Base-by-base conservation (phyloP, 2,797 vertebrate species). In the Psittacula derbiana region DNA sequence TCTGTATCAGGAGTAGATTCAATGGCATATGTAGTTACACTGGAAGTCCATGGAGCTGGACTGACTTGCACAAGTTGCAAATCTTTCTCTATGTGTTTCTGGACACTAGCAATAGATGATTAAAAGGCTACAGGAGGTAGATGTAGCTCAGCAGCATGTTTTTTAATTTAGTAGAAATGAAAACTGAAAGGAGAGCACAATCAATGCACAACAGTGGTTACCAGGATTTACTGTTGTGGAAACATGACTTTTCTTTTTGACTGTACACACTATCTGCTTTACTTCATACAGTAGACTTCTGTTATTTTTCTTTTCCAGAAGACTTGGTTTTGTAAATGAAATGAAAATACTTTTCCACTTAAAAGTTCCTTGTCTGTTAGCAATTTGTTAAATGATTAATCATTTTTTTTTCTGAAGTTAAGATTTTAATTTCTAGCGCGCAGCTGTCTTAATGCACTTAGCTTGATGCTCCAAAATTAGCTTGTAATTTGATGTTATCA, bases 401-500 rank as follows among this genome's bases (percentile, higher is more conserved):
- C 15, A 36, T 36, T 36, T 36, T 36, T 36, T 92, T 95, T 94
- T 40, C 61, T 61, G 78, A 82, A 95, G 52, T n/a, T 23, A 88
- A 94, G 91, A 85, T 88, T 96, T 93, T 94, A 84, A 91, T 95
- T 95, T 95, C 76, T 69, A 80, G 50, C 74, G 79, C 58, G 61
- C 79, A 89, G 70, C 92, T 95, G 81, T 75, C 95, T 93, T 71
- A 87, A 67, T 80, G 89, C 73, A 85, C 86, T 94, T 94, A 85
- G 60, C 81, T 93, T 4, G 16, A 41, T 95, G 90, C 88, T 96
- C 74, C 79, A 94, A 94, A 96, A 95, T 96, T 92, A 96, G 76
- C 80, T 78, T 76, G 88, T 93, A 93, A 96, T 96, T 97, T 95
- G 52, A 58, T 89, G 82, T 91, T 94, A 95, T 81, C 94, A 95